Evolutionary conservation across 2,113 vertebrate genomes (phyloP), one percentile per base, ranked within the genome.

Genomic region (Haliaeetus leucogaster): DNA sequence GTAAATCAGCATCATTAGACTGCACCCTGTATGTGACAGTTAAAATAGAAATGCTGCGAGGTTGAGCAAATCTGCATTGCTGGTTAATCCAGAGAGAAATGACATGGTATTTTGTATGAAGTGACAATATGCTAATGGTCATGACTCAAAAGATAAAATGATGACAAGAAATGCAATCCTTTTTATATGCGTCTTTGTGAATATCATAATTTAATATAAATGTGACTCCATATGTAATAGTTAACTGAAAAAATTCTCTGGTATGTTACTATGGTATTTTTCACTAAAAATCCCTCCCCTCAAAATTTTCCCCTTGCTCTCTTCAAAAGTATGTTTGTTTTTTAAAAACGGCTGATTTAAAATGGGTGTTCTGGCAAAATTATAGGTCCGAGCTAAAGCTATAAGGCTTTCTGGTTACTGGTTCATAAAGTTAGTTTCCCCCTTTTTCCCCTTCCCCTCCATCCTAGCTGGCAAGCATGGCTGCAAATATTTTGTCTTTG

Each of bases 401-500:
- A 12, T 71, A 53, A 53, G 89, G 34, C 72, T 58, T 90, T 87
- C 83, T 67, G 23, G 17, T 84, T 83, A 26, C 26, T 76, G n/a
- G 14, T 65, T 94, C n/a, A 48, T 83, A 48, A 67, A 73, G 72
- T 63, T 59, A 52, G 9, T 55, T 65, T 36, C 10, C 10, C 50
- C 36, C 10, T 82, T 67, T 71, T 81, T 79, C 8, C 43, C 17
- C 30, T 59, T 87, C 47, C 14, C 12, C 34, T 74, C 40, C 27
- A 43, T 65, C 34, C 30, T 58, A 42, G 62, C 56, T 97, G 94
- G 78, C 94, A 93, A 95, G 45, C 11, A 10, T 79, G 67, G 72
- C 88, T 85, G 36, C 38, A 61, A 66, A 43, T 96, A 56, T 74
- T 96, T 96, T 90, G 71, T 86, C 40, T 94, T 76, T 72, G 66